A percentile compares a stretch with the other conserved stretches of the same genome.
Evolutionary conservation across 1,140 invertebrate species (phyloP).

Genomic region (Leptoteleia sp.): DNA sequence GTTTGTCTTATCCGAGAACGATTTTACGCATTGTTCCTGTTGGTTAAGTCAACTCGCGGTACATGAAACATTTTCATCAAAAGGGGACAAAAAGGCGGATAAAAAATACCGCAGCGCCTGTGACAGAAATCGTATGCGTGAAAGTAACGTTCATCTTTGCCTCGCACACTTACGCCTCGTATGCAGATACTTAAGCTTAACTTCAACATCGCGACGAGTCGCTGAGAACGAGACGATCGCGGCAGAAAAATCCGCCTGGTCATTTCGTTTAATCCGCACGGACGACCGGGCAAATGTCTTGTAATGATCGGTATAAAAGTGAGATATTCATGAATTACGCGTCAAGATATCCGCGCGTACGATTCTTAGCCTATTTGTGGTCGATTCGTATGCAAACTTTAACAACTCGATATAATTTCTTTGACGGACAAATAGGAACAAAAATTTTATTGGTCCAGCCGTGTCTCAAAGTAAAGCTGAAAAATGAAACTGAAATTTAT

Average conservation of each 20-base stretch:
- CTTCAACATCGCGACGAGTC: slow-evolving; percentile 52
- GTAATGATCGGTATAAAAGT: slow-evolving; percentile 54
- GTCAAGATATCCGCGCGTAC: slow-evolving; percentile 24
- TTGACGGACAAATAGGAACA: too few relatives aligned
- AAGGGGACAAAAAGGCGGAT: slow-evolving; percentile 4
- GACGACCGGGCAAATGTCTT: slow-evolving; percentile 52
- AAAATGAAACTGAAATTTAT: too few relatives aligned
- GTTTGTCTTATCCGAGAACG: slow-evolving; percentile 22
- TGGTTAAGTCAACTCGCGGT: slow-evolving; percentile 19
- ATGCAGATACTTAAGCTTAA: slow-evolving; percentile 61
- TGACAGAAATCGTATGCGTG: slow-evolving; percentile 46
- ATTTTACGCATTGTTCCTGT: slow-evolving; percentile 35
- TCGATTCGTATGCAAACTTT: slow-evolving; percentile 32
- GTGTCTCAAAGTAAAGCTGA: too few relatives aligned
- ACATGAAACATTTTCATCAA: slow-evolving; percentile 30
- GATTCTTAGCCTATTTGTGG: slow-evolving; percentile 18
- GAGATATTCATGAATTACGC: slow-evolving; percentile 50
- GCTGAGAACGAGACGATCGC: slow-evolving; percentile 24
- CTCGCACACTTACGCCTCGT: slow-evolving; percentile 44
- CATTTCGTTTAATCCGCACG: slow-evolving; percentile 72
- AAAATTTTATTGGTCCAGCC: too few relatives aligned
- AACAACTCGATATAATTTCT: not conserved
- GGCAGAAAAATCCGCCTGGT: slow-evolving; percentile 70
- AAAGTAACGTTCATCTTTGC: slow-evolving; percentile 34
- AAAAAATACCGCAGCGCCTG: slow-evolving; percentile 22